Conservation (phyloP, 2,797 vertebrate genomes). For the Sebastes jordani region DNA sequence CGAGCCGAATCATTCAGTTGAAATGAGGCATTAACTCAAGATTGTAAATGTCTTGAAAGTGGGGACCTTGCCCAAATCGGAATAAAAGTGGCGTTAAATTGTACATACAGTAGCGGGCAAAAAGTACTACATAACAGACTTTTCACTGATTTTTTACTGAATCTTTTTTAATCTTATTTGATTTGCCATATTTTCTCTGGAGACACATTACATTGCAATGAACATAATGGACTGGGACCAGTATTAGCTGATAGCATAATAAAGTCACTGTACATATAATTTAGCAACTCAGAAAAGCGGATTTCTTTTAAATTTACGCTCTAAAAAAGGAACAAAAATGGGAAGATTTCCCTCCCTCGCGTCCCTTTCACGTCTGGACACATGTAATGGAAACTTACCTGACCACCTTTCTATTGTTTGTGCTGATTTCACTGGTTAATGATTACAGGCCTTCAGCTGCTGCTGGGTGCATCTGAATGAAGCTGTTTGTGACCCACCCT, state of each 20-base stretch:
- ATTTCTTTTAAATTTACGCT: neutral
- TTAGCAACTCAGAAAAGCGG: neutral
- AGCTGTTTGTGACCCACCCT: conserved; percentile 3
- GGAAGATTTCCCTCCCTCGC: neutral
- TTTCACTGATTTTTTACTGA: too few species aligned
- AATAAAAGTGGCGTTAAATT: too few species aligned
- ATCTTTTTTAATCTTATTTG: too few species aligned
- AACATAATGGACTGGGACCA: neutral
- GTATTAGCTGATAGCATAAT: neutral
- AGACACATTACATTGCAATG: neutral
- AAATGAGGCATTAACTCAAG: too few species aligned
- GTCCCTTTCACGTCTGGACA: neutral
- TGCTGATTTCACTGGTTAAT: conserved; percentile 29
- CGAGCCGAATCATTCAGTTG: too few species aligned
- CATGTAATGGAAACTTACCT: neutral
- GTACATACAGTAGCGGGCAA: too few species aligned
- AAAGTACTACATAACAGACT: too few species aligned
- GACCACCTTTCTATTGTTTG: conserved; percentile 7
- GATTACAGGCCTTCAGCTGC: conserved; percentile 24
- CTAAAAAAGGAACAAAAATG: neutral
- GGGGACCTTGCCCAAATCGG: too few species aligned
- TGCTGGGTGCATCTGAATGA: conserved; percentile 9
- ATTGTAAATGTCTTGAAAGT: too few species aligned
- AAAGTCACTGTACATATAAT: neutral
- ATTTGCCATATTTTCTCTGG: too few species aligned